These are phyloP conservation scores for Lampropteryx suffumata DNA, from an alignment of 2,888 invertebrate species.

Conservation along the genomic window DNA sequence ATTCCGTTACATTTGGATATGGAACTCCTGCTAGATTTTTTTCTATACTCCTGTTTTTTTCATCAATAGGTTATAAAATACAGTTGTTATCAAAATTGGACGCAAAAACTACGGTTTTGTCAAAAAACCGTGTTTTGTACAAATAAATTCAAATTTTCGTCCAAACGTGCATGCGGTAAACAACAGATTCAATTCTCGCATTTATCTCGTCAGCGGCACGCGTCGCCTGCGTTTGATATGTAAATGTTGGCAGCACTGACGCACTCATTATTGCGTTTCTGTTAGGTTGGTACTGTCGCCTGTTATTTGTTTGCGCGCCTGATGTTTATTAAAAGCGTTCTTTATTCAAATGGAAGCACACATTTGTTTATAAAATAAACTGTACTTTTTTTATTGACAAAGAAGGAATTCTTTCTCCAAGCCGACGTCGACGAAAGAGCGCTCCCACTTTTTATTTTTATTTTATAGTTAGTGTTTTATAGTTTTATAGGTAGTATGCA, in stretches of 20 bases:
- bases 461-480: no score
- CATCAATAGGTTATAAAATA: neutral
- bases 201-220: conserved; percentile 29
- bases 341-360: conserved; percentile 13
- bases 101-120: neutral
- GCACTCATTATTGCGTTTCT: conserved; percentile 37
- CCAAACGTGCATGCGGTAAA: conserved; percentile 5
- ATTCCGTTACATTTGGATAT: neutral
- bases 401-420: no score
- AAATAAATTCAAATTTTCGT: conserved; percentile 1
- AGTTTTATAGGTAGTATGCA: no score
- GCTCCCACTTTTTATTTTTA: no score
- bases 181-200: conserved; percentile 26
- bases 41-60: no score
- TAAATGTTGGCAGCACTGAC: conserved; percentile 41
- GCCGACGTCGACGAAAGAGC: no score
- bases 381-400: no score
- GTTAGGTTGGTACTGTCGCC: conserved; percentile 25
- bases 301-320: conserved; percentile 22
- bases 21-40: no score
- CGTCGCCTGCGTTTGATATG: conserved; percentile 46
- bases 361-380: neutral
- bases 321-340: conserved; percentile 18
- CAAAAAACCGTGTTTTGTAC: conserved; percentile 1
- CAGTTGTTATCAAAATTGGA: neutral